Evolutionary conservation across 2,888 invertebrate species (phyloP), one percentile per base, ranked within the genome.

Genomic region (Vannuccia rotundouncinata): DNA sequence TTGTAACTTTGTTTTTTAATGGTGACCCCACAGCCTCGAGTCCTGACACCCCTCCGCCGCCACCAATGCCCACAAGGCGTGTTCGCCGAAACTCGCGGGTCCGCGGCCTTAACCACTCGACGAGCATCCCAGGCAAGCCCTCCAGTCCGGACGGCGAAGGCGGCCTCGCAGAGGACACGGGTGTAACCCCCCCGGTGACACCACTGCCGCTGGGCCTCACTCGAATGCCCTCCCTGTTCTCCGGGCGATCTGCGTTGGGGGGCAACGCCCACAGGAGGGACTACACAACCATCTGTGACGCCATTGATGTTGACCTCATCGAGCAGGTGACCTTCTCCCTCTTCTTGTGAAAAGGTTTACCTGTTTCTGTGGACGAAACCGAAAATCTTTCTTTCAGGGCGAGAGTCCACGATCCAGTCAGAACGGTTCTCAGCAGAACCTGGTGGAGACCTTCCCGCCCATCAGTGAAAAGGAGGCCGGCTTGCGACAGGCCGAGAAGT

Each of bases 211-310:
- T 5, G 45, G 45, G 45, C 45, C 17, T 45, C 10, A 17, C 17
- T 45, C 45, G 45, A 45, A 45, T 45, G 45, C 45, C 45, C 17
- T 45, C 45, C 45, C 45, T 45, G 45, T 45, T 45, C 10, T 5
- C 45, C 5, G 45, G 45, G 5, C 45, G 45, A 45, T 17, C 5
- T 5, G 45, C 10, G 5, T 17, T 45, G 45, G 45, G 10, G 5
- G 45, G 10, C 45, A 45, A 45, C 17, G 10, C 17, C 10, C 45
- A 45, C 45, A 29, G 45, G 1, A 77, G 77, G n/a, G 77, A 77
- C 45, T 77, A 77, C 31, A 77, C 77, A 5, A 77, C 77, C 5
- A 77, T 77, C 2, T 77, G 77, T 31, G 77, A 77, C 27, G 77
- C 30, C 28, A 77, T 77, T n/a, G 45, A 31, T 31, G 45, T 45